Conservation (phyloP, 2,797 vertebrate genomes). For the Buceros bicornis region DNA sequence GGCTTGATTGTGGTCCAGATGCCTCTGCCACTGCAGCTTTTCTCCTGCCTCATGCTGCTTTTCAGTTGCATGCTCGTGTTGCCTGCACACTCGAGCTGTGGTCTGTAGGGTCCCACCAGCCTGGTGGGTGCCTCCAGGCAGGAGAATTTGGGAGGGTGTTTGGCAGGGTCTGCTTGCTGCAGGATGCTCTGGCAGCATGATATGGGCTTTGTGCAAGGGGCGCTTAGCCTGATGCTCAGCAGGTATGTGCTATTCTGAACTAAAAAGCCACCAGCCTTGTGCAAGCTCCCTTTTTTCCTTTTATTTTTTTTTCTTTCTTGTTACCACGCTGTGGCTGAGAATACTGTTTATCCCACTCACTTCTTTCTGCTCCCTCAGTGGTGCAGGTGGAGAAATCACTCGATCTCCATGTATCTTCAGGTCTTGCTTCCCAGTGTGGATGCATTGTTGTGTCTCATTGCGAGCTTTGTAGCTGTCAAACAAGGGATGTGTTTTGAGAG, state of each 20-base stretch:
- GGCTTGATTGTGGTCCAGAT: slow-evolving; percentile 5
- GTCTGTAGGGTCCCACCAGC: neutral
- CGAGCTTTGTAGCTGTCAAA: neutral
- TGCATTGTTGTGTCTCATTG: neutral
- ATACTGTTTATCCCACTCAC: neutral
- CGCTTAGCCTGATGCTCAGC: neutral
- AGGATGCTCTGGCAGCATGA: neutral
- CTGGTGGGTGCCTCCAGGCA: neutral
- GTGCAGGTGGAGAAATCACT: neutral
- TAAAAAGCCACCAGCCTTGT: neutral
- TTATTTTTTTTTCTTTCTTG: neutral
- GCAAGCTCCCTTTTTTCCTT: neutral
- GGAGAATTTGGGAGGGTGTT: neutral
- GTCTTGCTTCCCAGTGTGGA: neutral
- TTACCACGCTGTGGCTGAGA: neutral
- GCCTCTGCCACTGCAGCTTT: neutral
- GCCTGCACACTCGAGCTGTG: accelerated
- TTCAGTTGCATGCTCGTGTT: neutral
- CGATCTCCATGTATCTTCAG: neutral
- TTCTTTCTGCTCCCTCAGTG: neutral
- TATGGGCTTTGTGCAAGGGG: neutral
- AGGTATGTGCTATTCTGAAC: accelerated
- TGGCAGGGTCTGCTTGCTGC: neutral
- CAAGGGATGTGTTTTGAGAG: neutral
- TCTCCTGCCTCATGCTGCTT: neutral